Evolutionary conservation across 2,797 vertebrate genomes (phyloP).

Genomic region (Megaceryle alcyon): DNA sequence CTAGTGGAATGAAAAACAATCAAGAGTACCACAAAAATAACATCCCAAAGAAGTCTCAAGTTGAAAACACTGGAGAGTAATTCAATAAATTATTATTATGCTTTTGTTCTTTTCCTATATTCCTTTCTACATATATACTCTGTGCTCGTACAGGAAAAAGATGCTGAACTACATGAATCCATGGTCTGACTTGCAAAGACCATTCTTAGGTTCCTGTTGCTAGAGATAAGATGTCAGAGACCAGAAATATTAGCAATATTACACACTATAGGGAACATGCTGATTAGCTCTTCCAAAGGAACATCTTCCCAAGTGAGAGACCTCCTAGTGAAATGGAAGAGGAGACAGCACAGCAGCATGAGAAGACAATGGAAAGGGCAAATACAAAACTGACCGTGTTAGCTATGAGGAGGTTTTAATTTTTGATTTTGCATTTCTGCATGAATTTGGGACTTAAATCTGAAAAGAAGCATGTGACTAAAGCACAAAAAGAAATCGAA

Average conservation of each 20-base stretch:
- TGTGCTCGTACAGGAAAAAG: background rate
- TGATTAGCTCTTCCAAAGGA: background rate
- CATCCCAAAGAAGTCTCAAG: background rate
- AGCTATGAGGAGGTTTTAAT: background rate
- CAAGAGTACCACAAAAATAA: background rate
- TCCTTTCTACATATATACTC: background rate
- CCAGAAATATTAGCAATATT: background rate
- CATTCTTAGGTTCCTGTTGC: background rate
- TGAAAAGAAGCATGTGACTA: background rate
- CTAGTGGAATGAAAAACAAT: background rate
- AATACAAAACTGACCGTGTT: background rate
- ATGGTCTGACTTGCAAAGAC: background rate
- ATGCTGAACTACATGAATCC: background rate
- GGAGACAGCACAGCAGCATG: background rate
- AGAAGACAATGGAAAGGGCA: background rate
- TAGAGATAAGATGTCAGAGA: background rate
- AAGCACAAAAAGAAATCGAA: background rate
- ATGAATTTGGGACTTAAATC: background rate
- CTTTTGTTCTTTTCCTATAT: background rate
- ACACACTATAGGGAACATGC: background rate
- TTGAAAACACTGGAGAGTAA: background rate
- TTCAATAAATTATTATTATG: background rate
- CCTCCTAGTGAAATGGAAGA: background rate
- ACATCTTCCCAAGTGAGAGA: background rate
- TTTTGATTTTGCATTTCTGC: background rate